Evolutionary conservation across 2,888 invertebrate species (phyloP).

Genomic region (Ischnura elegans): DNA sequence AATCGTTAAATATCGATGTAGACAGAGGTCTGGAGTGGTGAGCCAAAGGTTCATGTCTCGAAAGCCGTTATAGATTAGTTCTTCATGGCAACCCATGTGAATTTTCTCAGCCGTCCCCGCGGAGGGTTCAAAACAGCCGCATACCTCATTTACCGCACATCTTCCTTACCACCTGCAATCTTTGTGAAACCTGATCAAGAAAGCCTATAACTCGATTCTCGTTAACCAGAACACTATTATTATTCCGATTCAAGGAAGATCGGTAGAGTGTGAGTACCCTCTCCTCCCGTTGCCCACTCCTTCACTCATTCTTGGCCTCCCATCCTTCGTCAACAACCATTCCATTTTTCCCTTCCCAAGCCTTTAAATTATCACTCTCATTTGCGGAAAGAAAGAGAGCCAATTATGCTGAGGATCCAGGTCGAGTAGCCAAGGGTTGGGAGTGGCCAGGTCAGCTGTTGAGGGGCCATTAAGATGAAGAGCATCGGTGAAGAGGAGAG

Average conservation of each 20-base stretch:
- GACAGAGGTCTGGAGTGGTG: no score
- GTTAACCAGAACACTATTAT: not conserved
- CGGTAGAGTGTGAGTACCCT: not conserved
- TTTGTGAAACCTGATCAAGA: not conserved
- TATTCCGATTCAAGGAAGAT: not conserved
- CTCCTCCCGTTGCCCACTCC: not conserved
- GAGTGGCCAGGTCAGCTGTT: not conserved
- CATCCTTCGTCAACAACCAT: not conserved
- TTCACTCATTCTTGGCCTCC: not conserved
- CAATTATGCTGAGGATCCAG: not conserved
- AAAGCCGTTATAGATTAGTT: no score
- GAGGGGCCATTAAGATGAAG: not conserved
- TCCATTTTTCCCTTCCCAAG: not conserved
- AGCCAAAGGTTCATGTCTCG: no score
- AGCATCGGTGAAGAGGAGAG: not conserved
- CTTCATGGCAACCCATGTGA: no score
- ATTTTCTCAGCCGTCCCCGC: no score
- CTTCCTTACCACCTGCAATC: no score
- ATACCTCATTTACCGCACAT: no score
- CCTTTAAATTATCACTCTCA: conserved; percentile 9
- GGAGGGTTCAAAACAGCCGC: no score
- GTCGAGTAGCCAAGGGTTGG: not conserved
- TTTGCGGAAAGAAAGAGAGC: conserved; percentile 19
- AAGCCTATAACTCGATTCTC: not conserved
- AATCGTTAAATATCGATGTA: no score